Conservation (phyloP, 2,888 invertebrate genomes). For the Drosophila siamana region DNA sequence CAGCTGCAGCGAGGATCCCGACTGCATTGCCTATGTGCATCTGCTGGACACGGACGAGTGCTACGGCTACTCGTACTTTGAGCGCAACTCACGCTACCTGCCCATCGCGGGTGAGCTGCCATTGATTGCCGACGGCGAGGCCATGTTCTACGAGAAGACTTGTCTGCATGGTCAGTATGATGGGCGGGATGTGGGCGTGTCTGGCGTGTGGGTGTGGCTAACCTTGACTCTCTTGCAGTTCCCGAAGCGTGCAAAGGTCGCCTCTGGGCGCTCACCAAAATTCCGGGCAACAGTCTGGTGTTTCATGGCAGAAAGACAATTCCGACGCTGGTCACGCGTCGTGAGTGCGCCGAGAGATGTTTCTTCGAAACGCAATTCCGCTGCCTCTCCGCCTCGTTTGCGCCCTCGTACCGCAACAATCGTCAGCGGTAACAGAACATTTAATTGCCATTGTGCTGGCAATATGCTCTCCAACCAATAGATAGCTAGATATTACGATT, state of each 20-base stretch:
- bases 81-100: conserved; percentile 73
- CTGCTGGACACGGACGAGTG: conserved; percentile 83
- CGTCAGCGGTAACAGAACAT: conserved; percentile 83
- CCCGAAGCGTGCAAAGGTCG: conserved; percentile 87
- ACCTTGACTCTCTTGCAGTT: conserved; percentile 83
- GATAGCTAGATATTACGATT: conserved; percentile 1
- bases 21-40: conserved; percentile 84
- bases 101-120: conserved; percentile 73
- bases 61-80: conserved; percentile 83
- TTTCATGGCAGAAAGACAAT: conserved; percentile 89
- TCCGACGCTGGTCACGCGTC: conserved; percentile 87
- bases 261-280: conserved; percentile 91
- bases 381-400: conserved; percentile 87
- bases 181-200: conserved; percentile 36
- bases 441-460: conserved; percentile 69
- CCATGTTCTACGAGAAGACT: conserved; percentile 84
- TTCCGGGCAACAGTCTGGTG: conserved; percentile 91
- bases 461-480: conserved; percentile 38
- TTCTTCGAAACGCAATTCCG: conserved; percentile 86
- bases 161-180: conserved; percentile 82
- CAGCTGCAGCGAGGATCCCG: conserved; percentile 81
- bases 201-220: conserved; percentile 7
- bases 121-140: conserved; percentile 82
- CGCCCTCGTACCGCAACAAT: conserved; percentile 85
- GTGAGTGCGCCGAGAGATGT: conserved; percentile 89